Percentiles rank a stretch among this genome's conserved stretches.
Evolutionary conservation across 2,797 vertebrate genomes (phyloP).

Genomic region (Corythornis leucogaster): DNA sequence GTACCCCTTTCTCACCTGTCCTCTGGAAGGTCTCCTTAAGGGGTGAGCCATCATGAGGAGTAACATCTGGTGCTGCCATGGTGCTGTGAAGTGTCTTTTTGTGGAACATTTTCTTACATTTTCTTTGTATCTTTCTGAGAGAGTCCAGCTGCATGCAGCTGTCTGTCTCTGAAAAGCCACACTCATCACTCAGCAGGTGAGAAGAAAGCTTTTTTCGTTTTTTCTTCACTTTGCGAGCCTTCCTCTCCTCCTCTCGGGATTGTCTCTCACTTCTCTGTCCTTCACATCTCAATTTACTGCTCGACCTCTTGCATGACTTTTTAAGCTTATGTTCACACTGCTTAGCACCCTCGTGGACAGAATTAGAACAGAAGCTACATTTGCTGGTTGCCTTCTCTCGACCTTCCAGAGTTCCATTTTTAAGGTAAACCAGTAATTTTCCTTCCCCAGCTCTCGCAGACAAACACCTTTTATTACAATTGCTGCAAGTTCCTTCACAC

Average conservation of each 20-base stretch:
- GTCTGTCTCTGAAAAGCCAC: slow-evolving; percentile 35
- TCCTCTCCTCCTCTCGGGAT: slow-evolving; percentile 47
- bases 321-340: slow-evolving; percentile 33
- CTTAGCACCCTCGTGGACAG: slow-evolving; percentile 3
- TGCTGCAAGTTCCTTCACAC: slow-evolving; percentile 29
- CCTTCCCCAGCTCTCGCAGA: not conserved
- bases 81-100: slow-evolving; percentile 19
- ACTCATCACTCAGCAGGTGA: slow-evolving; percentile 33
- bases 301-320: slow-evolving; percentile 38
- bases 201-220: slow-evolving; percentile 34
- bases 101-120: slow-evolving; percentile 45
- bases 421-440: slow-evolving; percentile 31
- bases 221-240: slow-evolving; percentile 48
- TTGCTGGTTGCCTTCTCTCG: slow-evolving; percentile 43
- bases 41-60: not conserved
- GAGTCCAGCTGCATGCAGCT: slow-evolving; percentile 36
- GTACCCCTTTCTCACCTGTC: slow-evolving; percentile 36
- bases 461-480: slow-evolving; percentile 21
- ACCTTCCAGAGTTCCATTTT: slow-evolving; percentile 41
- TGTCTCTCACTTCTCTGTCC: slow-evolving; percentile 36
- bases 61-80: not conserved
- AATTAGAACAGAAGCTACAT: slow-evolving; percentile 50
- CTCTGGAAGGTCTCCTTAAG: slow-evolving; percentile 3
- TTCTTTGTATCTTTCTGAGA: slow-evolving; percentile 47
- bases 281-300: slow-evolving; percentile 48